Percentiles rank a stretch among this genome's conserved stretches.
These are phyloP conservation scores for Phataginus tetradactyla DNA, from an alignment of 2,797 vertebrate genomes.

Conservation along the genomic window DNA sequence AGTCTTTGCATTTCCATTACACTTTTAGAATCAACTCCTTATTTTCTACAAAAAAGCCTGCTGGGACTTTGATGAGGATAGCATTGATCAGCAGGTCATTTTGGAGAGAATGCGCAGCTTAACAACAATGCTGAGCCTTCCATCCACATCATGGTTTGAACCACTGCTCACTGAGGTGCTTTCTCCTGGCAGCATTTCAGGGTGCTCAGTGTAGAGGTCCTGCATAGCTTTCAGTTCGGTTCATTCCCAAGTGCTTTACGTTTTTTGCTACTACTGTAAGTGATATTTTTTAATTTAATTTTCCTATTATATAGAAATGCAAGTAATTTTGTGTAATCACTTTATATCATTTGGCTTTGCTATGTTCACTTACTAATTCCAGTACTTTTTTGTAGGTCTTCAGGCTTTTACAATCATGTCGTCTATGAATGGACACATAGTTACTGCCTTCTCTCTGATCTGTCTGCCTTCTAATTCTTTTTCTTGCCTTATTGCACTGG, in stretches of 20 bases:
- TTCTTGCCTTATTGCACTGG: background rate
- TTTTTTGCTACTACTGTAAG: background rate
- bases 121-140: fast-evolving
- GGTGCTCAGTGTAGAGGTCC: background rate
- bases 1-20: background rate
- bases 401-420: background rate
- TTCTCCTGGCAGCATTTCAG: background rate
- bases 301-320: background rate
- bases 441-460: background rate
- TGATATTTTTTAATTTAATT: background rate
- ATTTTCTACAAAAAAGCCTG: background rate
- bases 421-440: background rate
- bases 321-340: background rate
- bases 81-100: fast-evolving
- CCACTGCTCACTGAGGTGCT: background rate
- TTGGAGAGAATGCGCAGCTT: fast-evolving
- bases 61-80: background rate
- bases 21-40: background rate
- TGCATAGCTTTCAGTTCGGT: background rate
- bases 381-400: background rate
- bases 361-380: background rate
- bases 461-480: background rate
- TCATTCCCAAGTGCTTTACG: background rate
- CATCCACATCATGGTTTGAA: fast-evolving
- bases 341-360: background rate